Percentiles rank a stretch among this genome's conserved stretches.
Conservation (phyloP, 2,113 vertebrate species). For the Gymnorhina tibicen region DNA sequence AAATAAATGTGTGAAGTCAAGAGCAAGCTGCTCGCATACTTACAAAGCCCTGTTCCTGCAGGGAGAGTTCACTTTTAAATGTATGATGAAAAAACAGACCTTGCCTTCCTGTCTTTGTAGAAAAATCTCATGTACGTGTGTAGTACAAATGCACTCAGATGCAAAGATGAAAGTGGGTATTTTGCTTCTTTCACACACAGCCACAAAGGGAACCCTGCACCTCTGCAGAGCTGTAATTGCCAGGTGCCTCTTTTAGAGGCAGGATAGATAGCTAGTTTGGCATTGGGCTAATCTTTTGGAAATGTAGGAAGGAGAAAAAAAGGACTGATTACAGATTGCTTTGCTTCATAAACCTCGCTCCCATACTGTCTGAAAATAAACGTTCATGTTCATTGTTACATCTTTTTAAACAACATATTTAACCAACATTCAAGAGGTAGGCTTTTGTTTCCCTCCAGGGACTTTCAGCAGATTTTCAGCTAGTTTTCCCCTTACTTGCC, state of each 20-base stretch:
- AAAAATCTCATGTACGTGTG: background rate
- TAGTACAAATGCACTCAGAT: conserved; percentile 28
- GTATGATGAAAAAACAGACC: conserved; percentile 7
- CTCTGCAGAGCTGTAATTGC: conserved; percentile 13
- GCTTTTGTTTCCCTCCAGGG: background rate
- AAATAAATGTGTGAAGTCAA: background rate
- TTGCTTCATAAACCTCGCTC: background rate
- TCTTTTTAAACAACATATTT: background rate
- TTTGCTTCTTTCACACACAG: background rate
- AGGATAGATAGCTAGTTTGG: background rate
- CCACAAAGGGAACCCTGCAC: background rate
- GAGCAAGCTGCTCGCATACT: background rate
- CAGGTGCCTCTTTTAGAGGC: background rate
- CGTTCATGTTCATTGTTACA: background rate
- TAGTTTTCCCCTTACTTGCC: background rate
- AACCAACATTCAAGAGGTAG: background rate
- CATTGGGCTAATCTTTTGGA: background rate
- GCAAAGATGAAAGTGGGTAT: conserved; percentile 38
- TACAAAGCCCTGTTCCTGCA: background rate
- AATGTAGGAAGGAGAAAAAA: background rate
- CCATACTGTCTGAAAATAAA: background rate
- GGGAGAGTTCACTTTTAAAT: conserved; percentile 14
- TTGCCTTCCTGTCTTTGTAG: conserved; percentile 9
- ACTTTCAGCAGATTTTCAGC: background rate
- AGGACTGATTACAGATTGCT: background rate